Conservation (phyloP, 1,140 invertebrate species). For the Meloidogyne chitwoodi region DNA sequence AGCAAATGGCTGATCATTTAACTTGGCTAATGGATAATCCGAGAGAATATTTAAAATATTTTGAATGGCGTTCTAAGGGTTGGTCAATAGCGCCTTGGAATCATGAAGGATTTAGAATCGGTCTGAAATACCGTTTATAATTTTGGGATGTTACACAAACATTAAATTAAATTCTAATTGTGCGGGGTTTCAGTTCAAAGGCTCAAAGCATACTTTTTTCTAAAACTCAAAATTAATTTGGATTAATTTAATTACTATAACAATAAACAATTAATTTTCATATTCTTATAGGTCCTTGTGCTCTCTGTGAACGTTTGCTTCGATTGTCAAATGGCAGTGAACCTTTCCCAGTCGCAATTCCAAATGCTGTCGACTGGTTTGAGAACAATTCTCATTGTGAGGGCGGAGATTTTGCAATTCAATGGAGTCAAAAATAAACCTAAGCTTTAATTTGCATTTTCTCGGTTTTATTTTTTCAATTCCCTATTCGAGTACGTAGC, state of each 20-base stretch:
- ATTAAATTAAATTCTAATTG: not conserved
- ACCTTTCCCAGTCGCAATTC: not conserved
- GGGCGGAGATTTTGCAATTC: conserved; percentile 17
- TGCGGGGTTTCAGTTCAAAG: no score
- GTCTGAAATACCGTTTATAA: conserved; percentile 4
- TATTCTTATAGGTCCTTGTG: conserved; percentile 4
- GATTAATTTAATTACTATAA: no score
- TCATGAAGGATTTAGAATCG: conserved; percentile 21
- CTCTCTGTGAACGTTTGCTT: conserved; percentile 14
- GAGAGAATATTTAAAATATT: conserved; percentile 38
- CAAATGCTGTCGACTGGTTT: conserved; percentile 23
- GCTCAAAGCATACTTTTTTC: no score
- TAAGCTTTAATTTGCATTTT: not conserved
- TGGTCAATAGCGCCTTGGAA: conserved; percentile 31
- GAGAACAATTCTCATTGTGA: conserved; percentile 25
- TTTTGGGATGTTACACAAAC: not conserved
- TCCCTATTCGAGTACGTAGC: no score
- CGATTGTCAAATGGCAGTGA: not conserved
- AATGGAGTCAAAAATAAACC: conserved; percentile 15
- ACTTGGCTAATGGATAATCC: conserved; percentile 29
- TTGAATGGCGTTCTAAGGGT: conserved; percentile 28
- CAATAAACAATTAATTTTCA: not conserved
- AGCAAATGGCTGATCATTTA: conserved; percentile 33
- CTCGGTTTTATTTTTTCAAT: not conserved
- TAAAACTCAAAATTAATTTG: no score